These are phyloP conservation scores for Thermophis baileyi DNA, from an alignment of 2,113 vertebrate species.

Conservation along the genomic window DNA sequence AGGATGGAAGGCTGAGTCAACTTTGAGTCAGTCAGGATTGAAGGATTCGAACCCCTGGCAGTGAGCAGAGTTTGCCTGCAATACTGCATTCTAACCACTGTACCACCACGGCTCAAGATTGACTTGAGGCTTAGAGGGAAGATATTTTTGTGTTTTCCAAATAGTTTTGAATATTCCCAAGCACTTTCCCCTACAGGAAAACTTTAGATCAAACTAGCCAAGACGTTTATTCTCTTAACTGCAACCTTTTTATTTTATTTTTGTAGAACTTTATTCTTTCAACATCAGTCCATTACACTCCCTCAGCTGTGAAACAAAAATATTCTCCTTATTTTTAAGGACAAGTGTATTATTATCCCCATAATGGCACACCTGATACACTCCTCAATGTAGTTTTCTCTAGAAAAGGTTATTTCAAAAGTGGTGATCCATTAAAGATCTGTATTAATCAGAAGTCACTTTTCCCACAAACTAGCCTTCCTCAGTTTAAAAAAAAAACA, in stretches of 20 bases:
- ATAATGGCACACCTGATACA: background rate
- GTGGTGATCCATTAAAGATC: background rate
- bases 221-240: background rate
- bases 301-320: background rate
- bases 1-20: no score
- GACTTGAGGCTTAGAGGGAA: background rate
- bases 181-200: background rate
- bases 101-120: no score
- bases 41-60: no score
- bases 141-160: background rate
- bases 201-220: background rate
- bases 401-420: background rate
- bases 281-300: background rate
- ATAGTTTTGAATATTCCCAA: background rate
- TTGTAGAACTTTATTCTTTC: background rate
- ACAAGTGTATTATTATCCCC: background rate
- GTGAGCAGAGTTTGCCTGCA: no score
- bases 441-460: background rate
- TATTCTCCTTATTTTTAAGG: background rate
- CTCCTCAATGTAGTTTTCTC: background rate
- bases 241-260: background rate
- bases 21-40: no score
- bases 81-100: no score
- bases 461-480: background rate
- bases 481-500: background rate